Evolutionary conservation across 1,140 invertebrate genomes (phyloP).

Genomic region (Apolygus lucorum): DNA sequence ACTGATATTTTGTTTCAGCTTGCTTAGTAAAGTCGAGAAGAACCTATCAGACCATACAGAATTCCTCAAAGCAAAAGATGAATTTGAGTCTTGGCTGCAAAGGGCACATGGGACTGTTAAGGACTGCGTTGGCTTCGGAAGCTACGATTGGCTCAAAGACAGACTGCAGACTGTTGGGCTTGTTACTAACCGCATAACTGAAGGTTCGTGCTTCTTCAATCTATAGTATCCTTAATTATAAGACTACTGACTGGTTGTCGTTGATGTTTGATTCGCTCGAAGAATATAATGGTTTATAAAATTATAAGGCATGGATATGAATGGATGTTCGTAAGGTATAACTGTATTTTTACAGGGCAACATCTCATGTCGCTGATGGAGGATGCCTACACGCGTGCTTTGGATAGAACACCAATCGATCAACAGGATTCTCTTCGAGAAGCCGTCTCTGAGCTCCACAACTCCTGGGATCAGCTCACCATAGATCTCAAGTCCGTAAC

Average conservation of each 20-base stretch:
- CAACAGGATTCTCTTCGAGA: constrained; percentile 67
- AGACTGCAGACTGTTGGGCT: constrained; percentile 63
- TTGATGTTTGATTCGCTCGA: background rate
- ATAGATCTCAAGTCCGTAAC: constrained; percentile 70
- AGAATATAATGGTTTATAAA: background rate
- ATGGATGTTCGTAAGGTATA: too few relatives aligned
- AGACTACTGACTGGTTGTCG: background rate
- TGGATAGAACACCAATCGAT: constrained; percentile 67
- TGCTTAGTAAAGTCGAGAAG: constrained; percentile 76
- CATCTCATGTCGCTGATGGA: constrained; percentile 67
- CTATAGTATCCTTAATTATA: background rate
- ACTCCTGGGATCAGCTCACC: constrained; percentile 73
- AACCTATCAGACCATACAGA: constrained; percentile 81
- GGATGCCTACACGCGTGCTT: constrained; percentile 74
- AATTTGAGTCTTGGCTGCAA: constrained; percentile 70
- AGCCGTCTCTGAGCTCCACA: constrained; percentile 57
- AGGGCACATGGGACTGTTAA: constrained; percentile 67
- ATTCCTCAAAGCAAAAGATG: constrained; percentile 73
- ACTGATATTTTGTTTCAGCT: constrained; percentile 36
- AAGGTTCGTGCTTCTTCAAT: constrained; percentile 30
- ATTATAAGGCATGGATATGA: too few relatives aligned
- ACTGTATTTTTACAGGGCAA: constrained; percentile 61
- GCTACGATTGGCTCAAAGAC: constrained; percentile 65
- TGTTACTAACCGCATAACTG: constrained; percentile 35
- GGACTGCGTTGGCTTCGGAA: constrained; percentile 71